Conservation (phyloP, 2,888 invertebrate genomes). For the Tineola bisselliella region DNA sequence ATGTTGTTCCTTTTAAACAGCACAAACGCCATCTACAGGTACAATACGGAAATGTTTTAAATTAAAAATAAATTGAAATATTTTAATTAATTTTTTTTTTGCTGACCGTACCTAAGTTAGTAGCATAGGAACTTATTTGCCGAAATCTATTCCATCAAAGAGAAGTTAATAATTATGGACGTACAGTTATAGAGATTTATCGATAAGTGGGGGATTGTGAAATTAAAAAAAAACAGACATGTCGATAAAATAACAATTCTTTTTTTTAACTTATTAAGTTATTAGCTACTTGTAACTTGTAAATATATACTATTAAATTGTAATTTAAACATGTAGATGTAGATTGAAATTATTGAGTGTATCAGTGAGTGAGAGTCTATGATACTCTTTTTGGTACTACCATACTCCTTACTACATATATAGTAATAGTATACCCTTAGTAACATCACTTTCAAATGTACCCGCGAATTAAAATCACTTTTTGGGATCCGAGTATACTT, state of each 20-base stretch:
- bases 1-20: too few relatives aligned
- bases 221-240: constrained; percentile 6
- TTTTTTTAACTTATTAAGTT: not conserved
- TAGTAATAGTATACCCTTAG: too few relatives aligned
- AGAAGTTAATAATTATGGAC: constrained; percentile 57
- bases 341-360: too few relatives aligned
- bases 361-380: too few relatives aligned
- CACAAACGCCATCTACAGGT: too few relatives aligned
- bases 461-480: too few relatives aligned
- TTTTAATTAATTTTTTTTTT: constrained; percentile 15
- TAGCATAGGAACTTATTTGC: constrained; percentile 37
- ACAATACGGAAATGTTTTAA: not conserved
- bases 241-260: constrained; percentile 13
- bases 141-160: constrained; percentile 60
- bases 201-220: constrained; percentile 18
- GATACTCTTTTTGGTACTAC: too few relatives aligned
- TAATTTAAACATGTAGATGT: too few relatives aligned
- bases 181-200: constrained; percentile 40
- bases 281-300: not conserved
- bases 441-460: too few relatives aligned
- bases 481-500: too few relatives aligned
- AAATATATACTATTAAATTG: too few relatives aligned
- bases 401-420: too few relatives aligned
- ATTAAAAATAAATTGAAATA: not conserved
- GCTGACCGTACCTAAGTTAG: constrained; percentile 29